Base-by-base conservation (phyloP, 2,888 invertebrate genomes). In the Agrochola lychnidis region DNA sequence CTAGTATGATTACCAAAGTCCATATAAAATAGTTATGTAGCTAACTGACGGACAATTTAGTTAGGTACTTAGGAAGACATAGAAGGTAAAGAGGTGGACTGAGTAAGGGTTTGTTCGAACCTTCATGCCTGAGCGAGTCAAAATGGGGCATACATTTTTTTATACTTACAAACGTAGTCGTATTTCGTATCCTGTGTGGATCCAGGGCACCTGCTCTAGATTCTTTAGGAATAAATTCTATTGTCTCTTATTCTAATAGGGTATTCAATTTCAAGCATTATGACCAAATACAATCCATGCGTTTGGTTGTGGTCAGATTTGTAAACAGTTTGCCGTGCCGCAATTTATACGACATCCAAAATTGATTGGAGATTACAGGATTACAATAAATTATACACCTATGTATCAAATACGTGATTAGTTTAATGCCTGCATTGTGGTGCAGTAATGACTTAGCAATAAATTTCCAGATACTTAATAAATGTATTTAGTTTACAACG, bases 341-440 rank as follows among this genome's bases (percentile, higher is more conserved):
- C 86, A 83, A 84, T 83, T 74, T 82, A 82, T 83, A 77, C 72
- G 66, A 53, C 51, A 45, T 63, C 36, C 72, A 56, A 77, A 79
- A 84, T 84, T 86, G 84, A 84, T 86, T 79, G 64, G 70, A 57
- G 75, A 79, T 86, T 79, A 79, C 48, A 56, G 84, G 87, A 83
- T 83, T 79, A 75, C 57, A 70, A 79, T 86, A 73, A 73, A 83
- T 86, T 83, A 77, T 68, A 59, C 62, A 76, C 48, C 6, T 64
- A 59, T 85, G 19, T 70, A 74, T 80, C 76, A 66, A 69, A 74
- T 74, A 51, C 42, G 59, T 70, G 84, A 79, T 84, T 77, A 79
- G 79, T 76, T 69, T 76, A 85, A 79, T 82, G 16, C 62, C 66
- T 57, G 59, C 66, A 61, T 62, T 68, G 53, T 70, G 68, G 63